Conservation (phyloP, 1,140 invertebrate genomes). For the Papilio xuthus region DNA sequence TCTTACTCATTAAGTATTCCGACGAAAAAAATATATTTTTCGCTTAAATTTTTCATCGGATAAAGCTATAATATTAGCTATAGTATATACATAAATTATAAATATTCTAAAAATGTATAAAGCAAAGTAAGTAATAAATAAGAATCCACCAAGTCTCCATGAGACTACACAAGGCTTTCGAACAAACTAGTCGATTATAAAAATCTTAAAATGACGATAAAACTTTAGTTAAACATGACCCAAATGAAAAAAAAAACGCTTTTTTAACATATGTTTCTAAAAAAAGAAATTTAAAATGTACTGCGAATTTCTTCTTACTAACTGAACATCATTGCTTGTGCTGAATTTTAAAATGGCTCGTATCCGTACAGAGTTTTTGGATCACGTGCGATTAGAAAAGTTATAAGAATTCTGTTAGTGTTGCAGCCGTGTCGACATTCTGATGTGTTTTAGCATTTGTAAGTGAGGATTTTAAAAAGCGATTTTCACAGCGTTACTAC, state of each 20-base stretch:
- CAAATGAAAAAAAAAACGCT: not conserved
- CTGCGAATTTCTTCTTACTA: not conserved
- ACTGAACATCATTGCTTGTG: not conserved
- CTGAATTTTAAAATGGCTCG: constrained; percentile 14
- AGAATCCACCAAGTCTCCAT: no score
- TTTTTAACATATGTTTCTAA: not conserved
- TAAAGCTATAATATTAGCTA: no score
- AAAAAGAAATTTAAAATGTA: not conserved
- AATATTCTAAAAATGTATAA: no score
- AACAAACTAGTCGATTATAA: no score
- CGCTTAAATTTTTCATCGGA: no score
- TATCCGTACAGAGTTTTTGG: not conserved
- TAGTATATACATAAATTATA: no score
- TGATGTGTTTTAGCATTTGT: not conserved
- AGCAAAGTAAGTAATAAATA: no score
- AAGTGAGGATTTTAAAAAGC: not conserved
- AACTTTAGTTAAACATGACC: not conserved
- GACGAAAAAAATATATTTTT: no score
- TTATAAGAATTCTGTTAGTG: constrained; percentile 14
- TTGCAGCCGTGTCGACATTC: not conserved
- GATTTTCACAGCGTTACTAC: not conserved
- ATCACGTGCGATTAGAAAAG: constrained; percentile 23
- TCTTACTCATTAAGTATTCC: not conserved
- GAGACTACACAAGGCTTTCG: no score
- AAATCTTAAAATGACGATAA: no score